Evolutionary conservation across 1,140 invertebrate genomes (phyloP).

Genomic region (Drosophila erecta): DNA sequence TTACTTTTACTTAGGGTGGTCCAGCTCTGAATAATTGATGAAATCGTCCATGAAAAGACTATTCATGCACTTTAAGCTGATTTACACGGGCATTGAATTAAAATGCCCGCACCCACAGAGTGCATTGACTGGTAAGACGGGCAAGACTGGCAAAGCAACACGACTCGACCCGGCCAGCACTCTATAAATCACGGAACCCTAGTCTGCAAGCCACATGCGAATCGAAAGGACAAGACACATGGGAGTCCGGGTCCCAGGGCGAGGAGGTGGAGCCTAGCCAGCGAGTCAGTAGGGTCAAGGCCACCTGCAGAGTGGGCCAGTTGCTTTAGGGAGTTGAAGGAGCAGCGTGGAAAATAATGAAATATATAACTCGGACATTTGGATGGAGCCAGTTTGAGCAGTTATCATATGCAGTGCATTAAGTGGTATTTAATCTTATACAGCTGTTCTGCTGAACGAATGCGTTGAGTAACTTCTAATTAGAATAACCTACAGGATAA

Average conservation of each 20-base stretch:
- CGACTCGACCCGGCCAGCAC: constrained; percentile 25
- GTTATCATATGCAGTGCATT: background rate
- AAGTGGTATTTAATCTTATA: background rate
- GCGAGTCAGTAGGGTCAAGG: constrained; percentile 42
- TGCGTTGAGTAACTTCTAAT: background rate
- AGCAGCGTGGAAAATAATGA: background rate
- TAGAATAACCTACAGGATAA: background rate
- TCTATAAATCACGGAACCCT: constrained; percentile 58
- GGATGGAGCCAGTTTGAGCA: background rate
- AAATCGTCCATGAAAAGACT: constrained; percentile 51
- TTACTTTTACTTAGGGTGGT: constrained; percentile 29
- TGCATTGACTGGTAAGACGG: constrained; percentile 34
- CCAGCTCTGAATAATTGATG: constrained; percentile 70
- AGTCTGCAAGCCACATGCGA: constrained; percentile 16
- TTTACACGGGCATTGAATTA: constrained; percentile 46
- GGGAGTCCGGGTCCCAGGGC: background rate
- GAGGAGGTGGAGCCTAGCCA: no score
- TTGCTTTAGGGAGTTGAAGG: background rate
- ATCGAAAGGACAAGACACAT: constrained; percentile 6
- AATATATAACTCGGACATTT: background rate
- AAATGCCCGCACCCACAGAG: constrained; percentile 28
- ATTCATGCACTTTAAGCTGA: constrained; percentile 65
- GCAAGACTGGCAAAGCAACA: constrained; percentile 19
- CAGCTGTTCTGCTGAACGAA: background rate
- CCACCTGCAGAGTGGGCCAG: constrained; percentile 11